phyloP scores from a whole-genome alignment of 2,113 vertebrate species.

The Centropus unirufus region DNA sequence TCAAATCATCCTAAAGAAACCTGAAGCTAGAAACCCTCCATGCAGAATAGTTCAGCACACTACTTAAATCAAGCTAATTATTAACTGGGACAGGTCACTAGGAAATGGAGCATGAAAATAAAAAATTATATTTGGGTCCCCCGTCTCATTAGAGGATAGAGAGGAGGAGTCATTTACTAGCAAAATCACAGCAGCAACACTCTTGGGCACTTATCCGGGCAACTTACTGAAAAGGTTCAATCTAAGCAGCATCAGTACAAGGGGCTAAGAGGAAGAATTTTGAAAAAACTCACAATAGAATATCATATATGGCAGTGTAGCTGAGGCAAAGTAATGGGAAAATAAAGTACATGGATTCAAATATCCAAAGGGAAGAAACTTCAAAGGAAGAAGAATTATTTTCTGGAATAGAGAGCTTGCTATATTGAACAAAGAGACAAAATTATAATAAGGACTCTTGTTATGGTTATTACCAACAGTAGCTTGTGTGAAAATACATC shows the following conservation, averaged over 20 bases:
- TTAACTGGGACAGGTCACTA: background rate
- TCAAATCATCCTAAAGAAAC: background rate
- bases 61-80: background rate
- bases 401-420: background rate
- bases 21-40: background rate
- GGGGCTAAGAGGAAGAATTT: background rate
- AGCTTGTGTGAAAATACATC: background rate
- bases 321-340: background rate
- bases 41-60: background rate
- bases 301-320: background rate
- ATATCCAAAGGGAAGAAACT: background rate
- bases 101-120: background rate
- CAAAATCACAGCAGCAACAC: background rate
- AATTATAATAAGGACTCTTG: background rate
- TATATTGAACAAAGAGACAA: background rate
- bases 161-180: background rate
- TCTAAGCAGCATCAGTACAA: background rate
- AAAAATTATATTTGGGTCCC: background rate
- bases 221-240: background rate
- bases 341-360: background rate
- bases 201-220: background rate
- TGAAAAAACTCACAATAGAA: background rate
- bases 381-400: background rate
- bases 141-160: background rate
- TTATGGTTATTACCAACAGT: background rate